Evolutionary conservation across 2,888 invertebrate genomes (phyloP).

Genomic region (Eupithecia dodoneata): DNA sequence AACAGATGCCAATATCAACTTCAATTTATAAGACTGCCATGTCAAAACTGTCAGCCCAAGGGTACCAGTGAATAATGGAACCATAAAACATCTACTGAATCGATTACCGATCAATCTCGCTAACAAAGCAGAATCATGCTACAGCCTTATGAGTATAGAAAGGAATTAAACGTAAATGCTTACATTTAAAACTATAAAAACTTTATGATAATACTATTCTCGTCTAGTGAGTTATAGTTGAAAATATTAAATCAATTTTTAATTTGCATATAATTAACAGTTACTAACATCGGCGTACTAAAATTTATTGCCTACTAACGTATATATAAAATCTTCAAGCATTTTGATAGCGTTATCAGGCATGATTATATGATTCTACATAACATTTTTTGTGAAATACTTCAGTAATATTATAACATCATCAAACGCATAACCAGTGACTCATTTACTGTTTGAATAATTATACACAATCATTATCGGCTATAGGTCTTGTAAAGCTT

Average conservation of each 20-base stretch:
- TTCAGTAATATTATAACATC: constrained; percentile 56
- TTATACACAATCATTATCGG: constrained; percentile 43
- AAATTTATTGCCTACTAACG: background rate
- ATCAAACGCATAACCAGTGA: constrained; percentile 55
- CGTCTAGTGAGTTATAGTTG: background rate
- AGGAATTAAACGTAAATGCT: background rate
- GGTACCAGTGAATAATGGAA: constrained; percentile 16
- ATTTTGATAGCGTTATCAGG: constrained; percentile 34
- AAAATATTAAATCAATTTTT: constrained; percentile 1
- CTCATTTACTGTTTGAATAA: constrained; percentile 54
- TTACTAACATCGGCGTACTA: background rate
- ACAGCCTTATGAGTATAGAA: background rate
- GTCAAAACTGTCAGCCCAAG: constrained; percentile 16
- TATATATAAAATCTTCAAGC: background rate
- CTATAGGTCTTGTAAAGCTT: background rate
- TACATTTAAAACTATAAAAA: background rate
- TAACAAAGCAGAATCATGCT: constrained; percentile 5
- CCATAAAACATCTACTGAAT: constrained; percentile 8
- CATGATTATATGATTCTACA: constrained; percentile 61
- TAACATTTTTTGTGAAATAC: constrained; percentile 60
- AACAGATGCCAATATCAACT: constrained; percentile 9
- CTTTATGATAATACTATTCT: background rate
- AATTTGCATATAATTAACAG: constrained; percentile 2
- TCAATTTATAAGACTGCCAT: constrained; percentile 9
- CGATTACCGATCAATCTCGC: constrained; percentile 4